Base-by-base conservation (phyloP, 2,797 vertebrate genomes). In the Taeniopygia guttata region DNA sequence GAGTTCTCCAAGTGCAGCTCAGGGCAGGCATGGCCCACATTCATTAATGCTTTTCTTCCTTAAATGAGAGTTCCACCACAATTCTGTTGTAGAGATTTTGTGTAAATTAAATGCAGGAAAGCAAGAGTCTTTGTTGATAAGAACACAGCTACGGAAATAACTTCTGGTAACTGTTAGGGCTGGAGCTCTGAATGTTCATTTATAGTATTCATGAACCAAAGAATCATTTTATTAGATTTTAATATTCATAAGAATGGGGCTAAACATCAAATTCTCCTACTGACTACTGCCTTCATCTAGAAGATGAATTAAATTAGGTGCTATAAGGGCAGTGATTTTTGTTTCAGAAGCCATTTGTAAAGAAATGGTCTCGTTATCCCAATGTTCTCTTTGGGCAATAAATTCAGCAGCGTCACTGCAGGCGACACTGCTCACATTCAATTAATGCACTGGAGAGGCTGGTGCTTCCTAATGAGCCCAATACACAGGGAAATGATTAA, bases 291-390 rank as follows among this genome's bases (percentile, higher is more conserved):
- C 62, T 93, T 80, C 93, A 75, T 89, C 77, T 68, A 86, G 89
- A 58, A 92, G 92, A 95, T 92, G 80, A 94, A 95, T 92, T 95
- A 89, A 95, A 95, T 89, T 64, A 91, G 63, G 26, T 75, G 92
- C 72, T 78, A 11, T 69, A 86, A 89, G 89, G 91, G 84, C 89
- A 93, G 91, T 46, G 87, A 55, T 72, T 81, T 90, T 66, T 75
- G 72, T 87, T 89, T 91, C 84, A 92, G 73, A 88, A 96, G 63
- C 52, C 55, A 81, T 95, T 96, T 92, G 89, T 80, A 79, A 75
- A 59, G 87, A 60, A 93, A 89, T 36, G 34, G 43, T 89, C 83
- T 96, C 66, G 87, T 89, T 95, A 93, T 86, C 84, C 55, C 85
- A 89, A 95, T 75, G 75, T 94, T 95, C 91, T 89, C 75, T 95